Base-by-base conservation (phyloP, 1,140 invertebrate species). In the Zaprionus lachaisei region DNA sequence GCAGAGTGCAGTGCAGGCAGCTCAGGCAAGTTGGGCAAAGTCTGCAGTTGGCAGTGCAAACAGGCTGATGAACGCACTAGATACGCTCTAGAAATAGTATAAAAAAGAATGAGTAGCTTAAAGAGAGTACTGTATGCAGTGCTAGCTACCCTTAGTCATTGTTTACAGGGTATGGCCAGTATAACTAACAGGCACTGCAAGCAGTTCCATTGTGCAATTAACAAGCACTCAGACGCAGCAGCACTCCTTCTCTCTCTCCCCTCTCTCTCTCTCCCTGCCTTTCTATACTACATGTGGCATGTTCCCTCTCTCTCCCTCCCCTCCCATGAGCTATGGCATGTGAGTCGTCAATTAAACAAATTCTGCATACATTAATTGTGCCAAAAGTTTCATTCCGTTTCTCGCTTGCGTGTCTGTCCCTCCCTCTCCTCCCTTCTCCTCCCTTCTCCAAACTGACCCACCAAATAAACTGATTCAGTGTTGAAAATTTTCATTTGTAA, bases 301-400 rank as follows among this genome's bases (percentile, higher is more conserved):
- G 6, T 44, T 17, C n/a, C 9, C n/a, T 47, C 41, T 47, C 7
- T 44, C 15, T 7, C n/a, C 0, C 15, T 44, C 5, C n/a, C 38
- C 37, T 38, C 38, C 15, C 15, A 63, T 75, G 54, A 72, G 68
- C 75, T 78, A 81, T 87, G 71, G 83, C 84, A 87, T 89, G 85
- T 76, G 66, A 82, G 72, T 77, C 86, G 79, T 86, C 86, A 90
- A 91, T 90, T 90, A 90, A 90, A 89, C 81, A 89, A 77, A 89
- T 89, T 89, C 77, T 74, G 67, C 83, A 87, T 87, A 68, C 83
- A 87, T 86, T 86, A 86, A 86, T 86, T 86, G 80, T 83, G 83
- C 72, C 83, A 86, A 86, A 86, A 38, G 83, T 83, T 81, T 57
- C 51, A 37, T 41, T n/a, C 37, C 31, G 38, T 55, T 65, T 38